phyloP scores from a whole-genome alignment of 2,888 invertebrate species.

The Drosophila trichaetosa region DNA sequence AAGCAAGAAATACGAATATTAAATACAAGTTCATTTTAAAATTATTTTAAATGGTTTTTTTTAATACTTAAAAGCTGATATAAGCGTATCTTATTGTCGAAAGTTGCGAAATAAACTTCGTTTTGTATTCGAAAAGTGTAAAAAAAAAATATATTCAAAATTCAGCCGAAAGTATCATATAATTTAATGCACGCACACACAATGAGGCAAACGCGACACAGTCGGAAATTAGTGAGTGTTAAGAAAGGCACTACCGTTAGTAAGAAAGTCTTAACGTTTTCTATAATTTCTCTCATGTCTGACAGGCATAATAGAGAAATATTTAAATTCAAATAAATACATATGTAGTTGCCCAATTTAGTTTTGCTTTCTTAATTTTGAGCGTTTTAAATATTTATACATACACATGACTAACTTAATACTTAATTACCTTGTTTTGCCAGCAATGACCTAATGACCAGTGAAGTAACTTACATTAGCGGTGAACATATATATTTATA shows the following conservation, averaged over 20 bases:
- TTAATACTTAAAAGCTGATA: background rate
- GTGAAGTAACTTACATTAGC: background rate
- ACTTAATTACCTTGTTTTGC: background rate
- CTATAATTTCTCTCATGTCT: background rate
- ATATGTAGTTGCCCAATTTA: background rate
- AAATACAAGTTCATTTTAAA: background rate
- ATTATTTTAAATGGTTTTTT: background rate
- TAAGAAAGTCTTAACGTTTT: background rate
- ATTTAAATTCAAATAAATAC: background rate
- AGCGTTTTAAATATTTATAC: background rate
- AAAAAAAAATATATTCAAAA: slow-evolving; percentile 24
- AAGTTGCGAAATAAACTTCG: background rate
- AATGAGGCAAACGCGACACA: background rate
- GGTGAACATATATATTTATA: background rate
- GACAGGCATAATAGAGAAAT: background rate
- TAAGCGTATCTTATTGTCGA: background rate
- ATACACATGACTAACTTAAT: background rate
- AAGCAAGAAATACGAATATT: background rate
- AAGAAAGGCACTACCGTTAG: background rate
- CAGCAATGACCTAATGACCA: background rate
- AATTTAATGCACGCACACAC: slow-evolving; percentile 36
- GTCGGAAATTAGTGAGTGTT: background rate
- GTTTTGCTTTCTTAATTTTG: background rate
- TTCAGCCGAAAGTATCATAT: slow-evolving; percentile 38
- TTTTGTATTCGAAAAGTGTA: slow-evolving; percentile 24